Evolutionary conservation across 2,113 vertebrate species (phyloP), one percentile per base, ranked within the genome.

Genomic region (Sorex fumeus): DNA sequence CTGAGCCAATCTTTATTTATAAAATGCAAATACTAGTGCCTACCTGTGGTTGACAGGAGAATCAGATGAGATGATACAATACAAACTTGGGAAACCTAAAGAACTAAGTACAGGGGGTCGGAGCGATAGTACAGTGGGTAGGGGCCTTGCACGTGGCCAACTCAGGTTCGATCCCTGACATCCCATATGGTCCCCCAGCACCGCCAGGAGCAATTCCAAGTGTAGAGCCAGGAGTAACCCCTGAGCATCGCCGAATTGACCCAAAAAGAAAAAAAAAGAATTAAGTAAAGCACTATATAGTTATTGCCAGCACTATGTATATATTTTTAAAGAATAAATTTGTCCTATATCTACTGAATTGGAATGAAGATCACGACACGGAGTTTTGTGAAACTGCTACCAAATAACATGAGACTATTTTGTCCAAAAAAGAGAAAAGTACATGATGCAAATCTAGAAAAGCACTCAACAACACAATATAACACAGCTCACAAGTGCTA

Each of bases 361-460:
- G 28, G 62, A 83, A 88, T n/a, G 72, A 81, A 40, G 53, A 32
- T 12, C 7, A 27, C 25, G 21, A 71, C 50, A 34, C 4, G 12
- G 27, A 40, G 28, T 67, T 93, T 62, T 90, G 57, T 76, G 81
- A 74, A 69, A 92, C 72, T 62, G 16, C 62, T 81, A 70, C 18
- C 77, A 64, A 95, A 64, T 43, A 60, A 25, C 25, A 72, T 67
- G n/a, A 50, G 3, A 11, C 27, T 66, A 28, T 30, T 12, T 60
- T 60, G 21, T 60, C 57, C 21, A 23, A 60, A 60, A 60, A 60
- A 60, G 21, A 23, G 21, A 60, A 60, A 28, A 30, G 10, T 66
- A 66, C 64, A 30, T 30, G 57, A 28, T 66, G 10, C 21, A 69
- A 45, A 15, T 66, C 21, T 79, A 47, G 53, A 85, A 80, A 66